Evolutionary conservation across 2,888 invertebrate species (phyloP), one percentile per base, ranked within the genome.

Genomic region (Metellina segmentata): DNA sequence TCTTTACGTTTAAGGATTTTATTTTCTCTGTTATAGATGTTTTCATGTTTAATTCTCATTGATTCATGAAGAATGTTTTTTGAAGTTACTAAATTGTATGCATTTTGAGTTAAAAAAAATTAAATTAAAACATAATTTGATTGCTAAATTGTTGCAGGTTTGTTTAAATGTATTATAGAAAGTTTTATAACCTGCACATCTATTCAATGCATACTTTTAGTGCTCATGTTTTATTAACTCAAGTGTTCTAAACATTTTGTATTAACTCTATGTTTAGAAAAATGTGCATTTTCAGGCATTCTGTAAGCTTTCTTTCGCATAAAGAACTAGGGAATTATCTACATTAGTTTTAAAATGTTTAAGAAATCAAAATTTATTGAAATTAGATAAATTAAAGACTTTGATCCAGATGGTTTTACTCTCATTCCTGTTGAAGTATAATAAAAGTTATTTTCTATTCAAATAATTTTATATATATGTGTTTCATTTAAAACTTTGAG

Each of bases 1-100:
- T 79, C 34, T n/a, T 70, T 69, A 72, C 48, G 69, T 13, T 85
- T 85, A 74, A 74, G 34, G 34, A 34, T 34, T 34, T 34, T 74
- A 6, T 74, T 74, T 74, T 74, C 74, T 74, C 34, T 74, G 74
- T 19, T 74, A 19, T 74, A 19, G 20, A 11, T 74, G 20, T 74
- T 74, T 74, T 74, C 34, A 74, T 74, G 20, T 74, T 19, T 74
- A 11, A 74, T 74, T 74, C 34, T 20, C 34, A 19, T 74, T 74
- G 34, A 34, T 34, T 34, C 34, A 34, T 34, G 61, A 61, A 61
- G 61, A 61, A 61, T 61, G 61, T 61, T 61, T 61, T 61, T 8
- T 16, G 61, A 61, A 61, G 61, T 16, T 61, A 61, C 61, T 61
- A 61, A 61, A 61, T 16, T 61, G 61, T 61, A 61, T 61, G 61